A percentile compares a stretch with the other conserved stretches of the same genome.
phyloP scores from a whole-genome alignment of 2,797 vertebrate species.

The Cichlasoma orientale region DNA sequence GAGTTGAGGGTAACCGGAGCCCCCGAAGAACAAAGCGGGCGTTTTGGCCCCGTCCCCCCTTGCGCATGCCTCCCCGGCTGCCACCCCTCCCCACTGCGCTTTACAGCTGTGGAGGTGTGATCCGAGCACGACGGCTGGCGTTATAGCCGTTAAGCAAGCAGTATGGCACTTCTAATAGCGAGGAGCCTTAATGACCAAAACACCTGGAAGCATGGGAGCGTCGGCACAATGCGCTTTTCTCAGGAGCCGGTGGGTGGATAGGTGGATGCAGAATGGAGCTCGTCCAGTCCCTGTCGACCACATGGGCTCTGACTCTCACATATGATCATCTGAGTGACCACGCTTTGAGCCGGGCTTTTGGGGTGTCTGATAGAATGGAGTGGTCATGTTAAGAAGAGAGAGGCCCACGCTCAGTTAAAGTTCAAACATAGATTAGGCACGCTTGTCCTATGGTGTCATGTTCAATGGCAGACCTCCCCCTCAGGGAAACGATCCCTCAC shows the following conservation, averaged over 20 bases:
- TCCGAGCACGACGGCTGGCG: conserved; percentile 81
- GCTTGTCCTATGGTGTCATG: conserved; percentile 76
- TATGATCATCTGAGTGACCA: conserved; percentile 39
- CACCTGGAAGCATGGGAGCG: conserved; percentile 75
- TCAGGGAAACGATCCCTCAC: conserved; percentile 69
- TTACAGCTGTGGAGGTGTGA: conserved; percentile 89
- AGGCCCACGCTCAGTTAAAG: conserved; percentile 70
- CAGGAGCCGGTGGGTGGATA: conserved; percentile 46
- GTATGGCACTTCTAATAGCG: conserved; percentile 67
- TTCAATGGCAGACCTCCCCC: conserved; percentile 67
- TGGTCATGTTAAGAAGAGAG: conserved; percentile 64
- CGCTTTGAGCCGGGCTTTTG: conserved; percentile 26
- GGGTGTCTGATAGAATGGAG: conserved; percentile 46
- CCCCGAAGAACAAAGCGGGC: conserved; percentile 85
- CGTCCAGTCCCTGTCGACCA: conserved; percentile 13
- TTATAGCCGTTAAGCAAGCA: conserved; percentile 79
- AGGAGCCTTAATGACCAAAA: conserved; percentile 80
- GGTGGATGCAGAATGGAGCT: conserved; percentile 26
- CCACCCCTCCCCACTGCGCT: conserved; percentile 72
- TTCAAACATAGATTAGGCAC: conserved; percentile 80
- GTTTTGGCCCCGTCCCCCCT: conserved; percentile 81
- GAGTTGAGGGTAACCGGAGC: conserved; percentile 87
- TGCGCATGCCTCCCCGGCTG: conserved; percentile 84
- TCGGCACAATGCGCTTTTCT: conserved; percentile 49
- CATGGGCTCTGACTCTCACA: conserved; percentile 22